phyloP scores from a whole-genome alignment of 1,140 invertebrate species.

The Drosophila sproati region DNA sequence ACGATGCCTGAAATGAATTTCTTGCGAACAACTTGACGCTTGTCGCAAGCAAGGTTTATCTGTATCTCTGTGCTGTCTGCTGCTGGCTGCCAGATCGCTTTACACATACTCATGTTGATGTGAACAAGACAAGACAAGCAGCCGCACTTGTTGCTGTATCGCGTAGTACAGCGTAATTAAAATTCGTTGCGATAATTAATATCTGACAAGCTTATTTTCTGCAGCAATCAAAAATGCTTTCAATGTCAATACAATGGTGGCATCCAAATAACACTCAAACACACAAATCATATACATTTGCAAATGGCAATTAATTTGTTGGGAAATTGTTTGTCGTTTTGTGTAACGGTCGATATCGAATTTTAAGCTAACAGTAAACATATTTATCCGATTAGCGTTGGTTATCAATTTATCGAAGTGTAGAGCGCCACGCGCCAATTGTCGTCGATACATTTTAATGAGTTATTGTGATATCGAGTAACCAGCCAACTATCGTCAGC shows the following conservation, averaged over 20 bases:
- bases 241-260: conserved; percentile 50
- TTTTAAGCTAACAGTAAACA: background rate
- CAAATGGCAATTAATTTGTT: conserved; percentile 12
- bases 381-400: no score
- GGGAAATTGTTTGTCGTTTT: background rate
- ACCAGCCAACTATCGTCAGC: background rate
- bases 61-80: conserved; percentile 21
- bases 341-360: background rate
- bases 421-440: background rate
- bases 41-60: conserved; percentile 37
- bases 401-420: background rate
- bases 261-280: conserved; percentile 16
- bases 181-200: conserved; percentile 81
- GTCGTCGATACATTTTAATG: no score
- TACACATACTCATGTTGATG: conserved; percentile 23
- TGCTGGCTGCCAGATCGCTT: conserved; percentile 53
- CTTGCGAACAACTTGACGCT: conserved; percentile 34
- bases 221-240: conserved; percentile 63
- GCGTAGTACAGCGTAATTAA: conserved; percentile 56
- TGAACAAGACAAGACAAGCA: conserved; percentile 20
- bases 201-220: conserved; percentile 73
- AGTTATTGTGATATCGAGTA: no score
- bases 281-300: background rate
- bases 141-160: conserved; percentile 40
- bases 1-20: conserved; percentile 77